Base-by-base conservation (phyloP, 1,140 invertebrate species). In the Tetramorium alpestre region DNA sequence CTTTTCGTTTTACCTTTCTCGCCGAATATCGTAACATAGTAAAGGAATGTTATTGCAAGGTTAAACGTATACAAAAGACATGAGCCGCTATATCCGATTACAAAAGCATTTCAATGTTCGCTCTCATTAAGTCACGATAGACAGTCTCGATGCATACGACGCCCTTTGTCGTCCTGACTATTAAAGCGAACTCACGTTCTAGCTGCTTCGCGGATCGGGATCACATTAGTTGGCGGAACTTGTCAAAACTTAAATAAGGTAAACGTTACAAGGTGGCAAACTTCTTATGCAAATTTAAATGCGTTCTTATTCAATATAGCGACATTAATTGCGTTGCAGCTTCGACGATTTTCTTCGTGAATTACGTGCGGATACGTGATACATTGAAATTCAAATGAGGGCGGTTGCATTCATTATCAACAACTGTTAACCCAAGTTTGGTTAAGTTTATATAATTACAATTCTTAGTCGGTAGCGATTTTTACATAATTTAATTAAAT, bases 41-140 rank as follows among this genome's bases (percentile, higher is more conserved):
- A 49, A 28, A 47, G 80, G 28, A 73, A 73, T 49, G 67, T 38
- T 60, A 60, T 73, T 82, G 54, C 54, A 73, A 82, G 41, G 80
- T 84, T 84, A 84, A 58, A 73, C 80, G 69, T 73, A 60, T 75
- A 38, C 69, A 75, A 84, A 84, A 84, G 78, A 84, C 25, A 28
- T 44, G 69, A 75, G 51, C 69, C 18, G 11, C 25, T 60, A 49
- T 84, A 84, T 84, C 69, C 69, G 54, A 60, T 84, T 84, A 84
- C 80, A 84, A 75, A 84, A 84, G 80, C 80, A 75, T 84, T 73
- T 75, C 80, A 84, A 73, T 75, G 80, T 33, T 84, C 69, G 51
- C 54, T 84, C 69, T 81, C 69, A 84, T 84, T 75, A 84, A 84
- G 56, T 84, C 80, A 75, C 54, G 69, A 84, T 84, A 84, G 54